Percentiles rank a stretch among this genome's conserved stretches.
Conservation (phyloP, 2,888 invertebrate species). For the Nemapogon koenigi region DNA sequence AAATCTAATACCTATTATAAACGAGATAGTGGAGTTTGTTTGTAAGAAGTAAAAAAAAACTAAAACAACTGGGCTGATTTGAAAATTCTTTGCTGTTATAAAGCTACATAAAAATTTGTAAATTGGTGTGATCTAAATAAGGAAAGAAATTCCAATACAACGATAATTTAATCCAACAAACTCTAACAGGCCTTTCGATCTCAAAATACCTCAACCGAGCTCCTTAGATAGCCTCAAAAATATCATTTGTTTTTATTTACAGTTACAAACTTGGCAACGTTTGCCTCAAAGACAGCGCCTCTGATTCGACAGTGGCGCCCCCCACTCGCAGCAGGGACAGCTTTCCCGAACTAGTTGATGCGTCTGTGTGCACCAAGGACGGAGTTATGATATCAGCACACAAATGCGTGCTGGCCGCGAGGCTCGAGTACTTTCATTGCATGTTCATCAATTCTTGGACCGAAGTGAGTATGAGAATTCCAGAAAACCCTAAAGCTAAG, state of each 20-base stretch:
- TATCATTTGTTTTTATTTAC: too few species aligned
- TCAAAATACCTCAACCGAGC: too few species aligned
- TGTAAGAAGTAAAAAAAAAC: too few species aligned
- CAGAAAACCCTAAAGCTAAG: not conserved
- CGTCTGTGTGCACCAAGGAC: conserved; percentile 62
- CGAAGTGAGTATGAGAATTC: conserved; percentile 54
- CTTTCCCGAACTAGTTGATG: conserved; percentile 65
- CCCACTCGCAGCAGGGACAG: conserved; percentile 47
- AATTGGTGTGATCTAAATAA: too few species aligned
- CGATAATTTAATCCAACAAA: too few species aligned
- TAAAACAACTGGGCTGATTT: too few species aligned
- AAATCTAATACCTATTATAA: not conserved
- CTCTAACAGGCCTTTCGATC: too few species aligned
- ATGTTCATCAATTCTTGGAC: conserved; percentile 85
- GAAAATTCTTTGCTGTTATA: too few species aligned
- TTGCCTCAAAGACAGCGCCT: conserved; percentile 38
- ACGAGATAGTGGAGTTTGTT: conserved; percentile 3
- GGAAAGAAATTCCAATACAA: too few species aligned
- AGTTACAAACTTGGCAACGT: conserved; percentile 49
- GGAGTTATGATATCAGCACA: conserved; percentile 69
- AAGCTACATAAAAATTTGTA: too few species aligned
- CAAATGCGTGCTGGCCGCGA: conserved; percentile 79
- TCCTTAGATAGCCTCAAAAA: too few species aligned
- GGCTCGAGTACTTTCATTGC: conserved; percentile 85
- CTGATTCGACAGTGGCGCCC: conserved; percentile 20